phyloP scores from a whole-genome alignment of 2,888 invertebrate genomes.

The Napeogenes inachia region DNA sequence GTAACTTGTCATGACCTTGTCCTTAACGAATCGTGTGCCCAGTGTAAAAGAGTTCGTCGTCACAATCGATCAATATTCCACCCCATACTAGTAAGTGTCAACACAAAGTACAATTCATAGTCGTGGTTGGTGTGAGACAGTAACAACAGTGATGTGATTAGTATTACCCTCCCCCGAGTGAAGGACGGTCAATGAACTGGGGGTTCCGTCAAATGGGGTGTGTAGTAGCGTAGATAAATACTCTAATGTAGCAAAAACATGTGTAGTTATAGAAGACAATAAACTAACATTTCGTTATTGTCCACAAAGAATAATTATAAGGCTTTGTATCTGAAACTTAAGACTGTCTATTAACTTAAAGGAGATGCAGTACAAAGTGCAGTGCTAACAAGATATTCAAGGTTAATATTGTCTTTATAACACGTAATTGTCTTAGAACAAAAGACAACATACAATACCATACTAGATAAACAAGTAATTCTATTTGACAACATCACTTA shows the following conservation, averaged over 20 bases:
- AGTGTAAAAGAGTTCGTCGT: no score
- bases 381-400: neutral
- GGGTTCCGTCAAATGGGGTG: slow-evolving; percentile 32
- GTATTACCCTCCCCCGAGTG: slow-evolving; percentile 48
- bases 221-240: slow-evolving; percentile 15
- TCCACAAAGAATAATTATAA: no score
- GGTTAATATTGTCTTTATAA: neutral
- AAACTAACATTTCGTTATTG: no score
- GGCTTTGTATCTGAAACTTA: no score
- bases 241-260: neutral
- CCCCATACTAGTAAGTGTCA: slow-evolving; percentile 4
- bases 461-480: neutral
- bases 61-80: neutral
- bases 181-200: slow-evolving; percentile 59
- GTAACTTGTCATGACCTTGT: no score
- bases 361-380: neutral
- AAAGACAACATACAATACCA: neutral
- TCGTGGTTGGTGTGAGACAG: slow-evolving; percentile 9
- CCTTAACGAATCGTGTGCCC: no score
- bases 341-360: neutral
- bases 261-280: no score
- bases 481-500: slow-evolving; percentile 2
- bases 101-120: slow-evolving; percentile 1
- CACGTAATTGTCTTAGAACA: slow-evolving; percentile 4
- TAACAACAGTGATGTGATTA: slow-evolving; percentile 44